phyloP scores from a whole-genome alignment of 2,888 invertebrate genomes.

The Osmoderma eremita region DNA sequence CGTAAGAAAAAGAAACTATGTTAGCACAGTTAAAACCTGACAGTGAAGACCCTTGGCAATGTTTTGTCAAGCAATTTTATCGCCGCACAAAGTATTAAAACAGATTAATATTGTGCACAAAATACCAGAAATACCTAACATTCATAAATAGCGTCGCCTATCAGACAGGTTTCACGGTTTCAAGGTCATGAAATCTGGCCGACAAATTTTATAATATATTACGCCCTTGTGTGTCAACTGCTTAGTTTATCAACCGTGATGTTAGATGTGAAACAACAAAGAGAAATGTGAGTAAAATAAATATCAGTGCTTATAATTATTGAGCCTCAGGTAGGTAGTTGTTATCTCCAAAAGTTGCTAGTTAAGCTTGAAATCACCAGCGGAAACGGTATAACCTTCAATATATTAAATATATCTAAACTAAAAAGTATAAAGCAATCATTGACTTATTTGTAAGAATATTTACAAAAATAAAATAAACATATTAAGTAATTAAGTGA shows the following conservation, averaged over 20 bases:
- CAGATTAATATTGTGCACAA: too few species aligned
- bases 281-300: constrained; percentile 30
- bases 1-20: constrained; percentile 29
- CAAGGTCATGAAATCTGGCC: too few species aligned
- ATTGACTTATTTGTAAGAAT: constrained; percentile 19
- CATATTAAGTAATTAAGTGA: constrained; percentile 32
- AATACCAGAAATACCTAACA: too few species aligned
- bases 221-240: too few species aligned
- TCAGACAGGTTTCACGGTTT: too few species aligned
- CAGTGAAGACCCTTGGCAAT: too few species aligned
- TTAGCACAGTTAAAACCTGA: too few species aligned
- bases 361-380: constrained; percentile 30
- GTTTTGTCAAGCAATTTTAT: too few species aligned
- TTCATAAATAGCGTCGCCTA: too few species aligned
- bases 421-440: constrained; percentile 29
- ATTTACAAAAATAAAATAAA: constrained; percentile 27
- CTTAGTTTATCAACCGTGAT: too few species aligned
- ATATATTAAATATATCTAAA: constrained; percentile 37
- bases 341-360: constrained; percentile 23
- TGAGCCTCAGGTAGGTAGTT: constrained; percentile 34
- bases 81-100: too few species aligned
- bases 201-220: too few species aligned
- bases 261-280: constrained; percentile 24
- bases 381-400: constrained; percentile 15
- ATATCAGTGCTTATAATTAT: constrained; percentile 38